phyloP scores from a whole-genome alignment of 2,113 vertebrate genomes.

The Panthera tigris region DNA sequence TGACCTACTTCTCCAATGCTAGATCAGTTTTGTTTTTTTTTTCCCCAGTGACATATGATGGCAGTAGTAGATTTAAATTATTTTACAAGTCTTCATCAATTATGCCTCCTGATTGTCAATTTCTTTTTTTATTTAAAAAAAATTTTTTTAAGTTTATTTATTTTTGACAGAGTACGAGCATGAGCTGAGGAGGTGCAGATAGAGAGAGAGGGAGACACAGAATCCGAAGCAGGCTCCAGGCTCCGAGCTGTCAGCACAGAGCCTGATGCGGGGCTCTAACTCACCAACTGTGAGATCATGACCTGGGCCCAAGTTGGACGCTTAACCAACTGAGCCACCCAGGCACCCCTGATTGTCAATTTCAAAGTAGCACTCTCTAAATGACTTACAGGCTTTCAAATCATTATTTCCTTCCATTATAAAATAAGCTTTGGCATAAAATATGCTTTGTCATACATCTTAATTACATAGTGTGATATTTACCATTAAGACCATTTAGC shows the following conservation, averaged over 20 bases:
- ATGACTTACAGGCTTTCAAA: background rate
- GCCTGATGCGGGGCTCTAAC: too few relatives aligned
- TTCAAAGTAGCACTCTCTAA: slow-evolving; percentile 8
- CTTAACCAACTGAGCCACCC: too few relatives aligned
- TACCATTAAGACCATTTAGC: slow-evolving; percentile 46
- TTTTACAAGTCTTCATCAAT: slow-evolving; percentile 14
- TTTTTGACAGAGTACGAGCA: too few relatives aligned
- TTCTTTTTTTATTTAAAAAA: background rate
- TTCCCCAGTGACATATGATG: background rate
- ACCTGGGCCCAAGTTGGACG: too few relatives aligned
- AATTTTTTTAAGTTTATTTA: too few relatives aligned
- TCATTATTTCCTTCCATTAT: slow-evolving; percentile 29
- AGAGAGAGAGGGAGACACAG: too few relatives aligned
- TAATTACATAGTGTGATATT: slow-evolving; percentile 28
- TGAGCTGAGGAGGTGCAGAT: too few relatives aligned
- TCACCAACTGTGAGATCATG: too few relatives aligned
- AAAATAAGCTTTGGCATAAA: slow-evolving; percentile 51
- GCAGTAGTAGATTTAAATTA: background rate
- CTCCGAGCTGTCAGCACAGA: too few relatives aligned
- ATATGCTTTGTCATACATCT: slow-evolving; percentile 40
- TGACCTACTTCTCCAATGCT: background rate
- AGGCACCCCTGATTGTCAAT: background rate
- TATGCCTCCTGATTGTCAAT: slow-evolving; percentile 10
- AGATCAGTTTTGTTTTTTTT: background rate
- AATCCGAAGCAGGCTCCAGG: too few relatives aligned